Evolutionary conservation across 2,797 vertebrate genomes (phyloP).

Genomic region (Chiropotes sagulatus): DNA sequence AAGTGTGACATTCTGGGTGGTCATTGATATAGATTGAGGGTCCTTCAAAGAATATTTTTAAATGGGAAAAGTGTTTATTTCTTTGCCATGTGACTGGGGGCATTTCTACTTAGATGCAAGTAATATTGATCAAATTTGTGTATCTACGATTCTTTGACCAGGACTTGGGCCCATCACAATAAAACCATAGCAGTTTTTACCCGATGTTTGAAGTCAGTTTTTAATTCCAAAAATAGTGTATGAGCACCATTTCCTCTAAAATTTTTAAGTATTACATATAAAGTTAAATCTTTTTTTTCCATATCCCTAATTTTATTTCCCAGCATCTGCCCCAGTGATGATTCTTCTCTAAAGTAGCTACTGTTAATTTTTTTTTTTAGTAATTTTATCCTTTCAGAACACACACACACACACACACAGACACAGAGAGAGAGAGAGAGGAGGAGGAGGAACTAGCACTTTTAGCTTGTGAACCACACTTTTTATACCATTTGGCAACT

Average conservation of each 20-base stretch:
- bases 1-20: conserved; percentile 52
- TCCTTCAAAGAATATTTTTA: conserved; percentile 22
- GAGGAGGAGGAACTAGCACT: neutral
- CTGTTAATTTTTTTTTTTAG: neutral
- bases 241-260: conserved; percentile 9
- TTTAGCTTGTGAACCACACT: neutral
- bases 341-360: neutral
- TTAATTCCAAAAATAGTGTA: conserved; percentile 38
- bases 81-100: neutral
- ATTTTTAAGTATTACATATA: neutral
- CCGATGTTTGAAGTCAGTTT: conserved; percentile 54
- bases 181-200: neutral
- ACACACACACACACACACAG: neutral
- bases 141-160: neutral
- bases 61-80: neutral
- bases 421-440: neutral
- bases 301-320: neutral
- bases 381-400: neutral
- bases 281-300: neutral
- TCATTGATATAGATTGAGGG: conserved; percentile 18
- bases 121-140: conserved; percentile 15
- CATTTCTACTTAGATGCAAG: neutral
- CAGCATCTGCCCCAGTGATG: neutral
- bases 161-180: neutral
- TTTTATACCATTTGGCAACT: neutral